Evolutionary conservation across 2,113 vertebrate genomes (phyloP).

Genomic region (Anhinga anhinga): DNA sequence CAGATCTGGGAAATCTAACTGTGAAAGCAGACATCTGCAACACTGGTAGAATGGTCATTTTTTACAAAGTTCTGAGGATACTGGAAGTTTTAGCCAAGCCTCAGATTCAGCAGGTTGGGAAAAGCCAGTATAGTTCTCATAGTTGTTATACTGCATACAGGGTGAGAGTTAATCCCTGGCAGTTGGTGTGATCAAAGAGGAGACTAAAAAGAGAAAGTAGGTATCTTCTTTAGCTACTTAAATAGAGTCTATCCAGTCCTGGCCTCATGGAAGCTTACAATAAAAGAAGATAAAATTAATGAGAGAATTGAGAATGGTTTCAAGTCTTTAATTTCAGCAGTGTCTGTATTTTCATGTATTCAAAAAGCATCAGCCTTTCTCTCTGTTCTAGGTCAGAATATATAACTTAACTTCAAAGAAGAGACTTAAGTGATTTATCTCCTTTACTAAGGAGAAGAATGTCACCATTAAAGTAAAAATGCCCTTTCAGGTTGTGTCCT

Average conservation of each 20-base stretch:
- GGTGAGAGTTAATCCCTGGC: neutral
- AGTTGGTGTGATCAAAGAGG: neutral
- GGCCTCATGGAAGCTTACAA: neutral
- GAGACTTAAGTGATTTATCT: neutral
- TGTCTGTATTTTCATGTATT: neutral
- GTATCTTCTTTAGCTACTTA: neutral
- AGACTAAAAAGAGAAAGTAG: neutral
- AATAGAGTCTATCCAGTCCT: neutral
- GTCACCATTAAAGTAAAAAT: neutral
- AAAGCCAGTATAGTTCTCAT: neutral
- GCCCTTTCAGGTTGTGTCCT: neutral
- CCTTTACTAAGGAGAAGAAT: neutral
- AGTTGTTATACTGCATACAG: neutral
- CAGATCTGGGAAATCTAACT: neutral
- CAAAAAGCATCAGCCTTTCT: neutral
- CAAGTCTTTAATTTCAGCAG: neutral
- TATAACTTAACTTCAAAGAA: neutral
- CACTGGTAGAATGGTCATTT: neutral
- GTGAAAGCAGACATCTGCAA: neutral
- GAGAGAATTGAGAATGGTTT: neutral
- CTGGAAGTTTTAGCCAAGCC: neutral
- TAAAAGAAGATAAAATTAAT: neutral
- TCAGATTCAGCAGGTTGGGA: neutral
- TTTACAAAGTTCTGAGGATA: neutral
- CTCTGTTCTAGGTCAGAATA: neutral